Evolutionary conservation across 2,113 vertebrate species (phyloP), one percentile per base, ranked within the genome.

Genomic region (Gallinago jamesoni): DNA sequence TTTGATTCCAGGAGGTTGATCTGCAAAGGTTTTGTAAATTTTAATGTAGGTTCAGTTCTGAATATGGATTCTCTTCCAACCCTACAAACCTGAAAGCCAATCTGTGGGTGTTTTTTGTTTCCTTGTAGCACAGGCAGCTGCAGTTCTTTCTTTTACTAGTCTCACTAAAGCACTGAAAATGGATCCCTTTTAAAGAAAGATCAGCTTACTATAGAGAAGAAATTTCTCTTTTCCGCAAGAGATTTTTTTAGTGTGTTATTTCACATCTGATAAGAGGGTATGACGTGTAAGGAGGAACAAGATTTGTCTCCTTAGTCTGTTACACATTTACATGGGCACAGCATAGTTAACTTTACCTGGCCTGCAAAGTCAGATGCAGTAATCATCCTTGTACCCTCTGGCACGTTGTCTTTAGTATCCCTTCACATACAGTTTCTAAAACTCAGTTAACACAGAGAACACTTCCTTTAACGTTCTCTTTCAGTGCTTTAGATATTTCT

Each of bases 381-480:
- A 45, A 30, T 86, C 72, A n/a, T 6, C n/a, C 13, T 13, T 68
- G 68, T 68, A 55, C 67, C 66, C 91, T 96, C 57, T 87, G 72
- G 69, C 72, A 59, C 45, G 19, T 55, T 87, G 85, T 73, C 84
- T 87, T 89, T 23, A 84, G 43, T 63, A 87, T 96, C 81, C 92
- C 86, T 66, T 94, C 79, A 90, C 53, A 83, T 86, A 37, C 75
- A 84, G 78, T 77, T 96, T 79, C 92, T 80, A n/a, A 78, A 94
- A 73, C n/a, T 79, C 80, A 64, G 55, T 96, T 97, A 93, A 93
- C 87, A 90, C 48, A 73, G 91, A 85, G 59, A 93, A 52, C 63
- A 48, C 68, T 50, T 94, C 91, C 84, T 92, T 85, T 84, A 92
- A 75, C 8, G 21, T 96, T 66, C 76, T 73, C 66, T 88, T 95